Conservation (phyloP, 2,113 vertebrate species). For the Vulpes ferrilata region DNA sequence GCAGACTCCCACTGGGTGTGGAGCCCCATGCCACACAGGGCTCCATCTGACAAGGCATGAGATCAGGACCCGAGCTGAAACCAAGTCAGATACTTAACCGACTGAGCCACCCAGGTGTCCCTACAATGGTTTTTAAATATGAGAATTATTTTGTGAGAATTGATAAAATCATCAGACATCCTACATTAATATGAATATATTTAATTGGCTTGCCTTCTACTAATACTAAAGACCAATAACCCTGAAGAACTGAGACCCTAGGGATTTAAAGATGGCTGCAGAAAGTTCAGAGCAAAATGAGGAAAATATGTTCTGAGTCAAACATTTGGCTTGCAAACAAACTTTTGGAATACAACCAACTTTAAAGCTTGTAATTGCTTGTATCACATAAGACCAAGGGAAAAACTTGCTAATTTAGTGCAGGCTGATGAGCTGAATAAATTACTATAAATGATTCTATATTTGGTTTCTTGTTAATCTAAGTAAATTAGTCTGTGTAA, state of each 20-base stretch:
- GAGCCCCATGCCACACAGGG: no score
- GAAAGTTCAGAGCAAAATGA: background rate
- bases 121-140: background rate
- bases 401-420: background rate
- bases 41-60: no score
- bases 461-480: constrained; percentile 33
- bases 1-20: no score
- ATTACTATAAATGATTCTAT: background rate
- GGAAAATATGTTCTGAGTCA: background rate
- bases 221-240: background rate
- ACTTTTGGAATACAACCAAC: background rate
- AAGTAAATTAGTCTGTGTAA: background rate
- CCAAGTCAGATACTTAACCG: background rate
- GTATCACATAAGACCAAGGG: background rate
- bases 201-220: background rate
- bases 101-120: background rate
- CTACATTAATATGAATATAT: background rate
- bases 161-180: background rate
- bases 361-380: background rate
- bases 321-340: background rate
- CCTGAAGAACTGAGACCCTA: background rate
- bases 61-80: no score
- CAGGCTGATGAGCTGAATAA: background rate
- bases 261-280: background rate
- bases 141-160: background rate